Base-by-base conservation (phyloP, 2,797 vertebrate genomes). In the Falco biarmicus region DNA sequence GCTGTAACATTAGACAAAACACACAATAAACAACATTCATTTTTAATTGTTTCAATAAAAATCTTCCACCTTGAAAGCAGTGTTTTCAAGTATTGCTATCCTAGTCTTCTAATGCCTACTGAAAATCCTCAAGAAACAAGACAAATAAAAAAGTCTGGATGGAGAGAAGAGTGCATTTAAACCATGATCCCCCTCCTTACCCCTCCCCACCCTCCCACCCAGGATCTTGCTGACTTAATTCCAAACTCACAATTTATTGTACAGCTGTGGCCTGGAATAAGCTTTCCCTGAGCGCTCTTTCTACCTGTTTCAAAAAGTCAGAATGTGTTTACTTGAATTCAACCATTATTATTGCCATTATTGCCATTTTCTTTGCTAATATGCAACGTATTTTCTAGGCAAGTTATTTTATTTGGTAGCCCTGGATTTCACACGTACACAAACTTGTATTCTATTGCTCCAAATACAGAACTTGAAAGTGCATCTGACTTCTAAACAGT, bases 271-370 rank as follows among this genome's bases (percentile, higher is more conserved):
- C 89, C 53, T 96, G 83, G 78, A 97, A 93, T 43, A 97, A 95
- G 88, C 89, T 94, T 97, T 96, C 97, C 97, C 95, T 98, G 96
- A 97, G 96, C 9, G 18, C 57, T 91, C 94, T 95, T 97, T 92
- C 84, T 85, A 85, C 43, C 83, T 97, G 80, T 87, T 96, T 96
- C 88, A 88, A 96, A 97, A 96, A 97, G 94, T 92, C 94, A 97
- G 97, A 95, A 94, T 1, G 1, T 80, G 78, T 78, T 97, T 87
- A 95, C 75, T 86, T 92, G 43, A 96, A 94, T 75, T 93, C 68
- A 94, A 79, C 51, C 91, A 93, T 71, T 69, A 75, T 95, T 90
- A 96, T 91, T 97, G 95, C 93, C 50, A 88, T 96, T 90, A 96
- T 96, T 97, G 96, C 97, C 53, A 92, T 92, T 97, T 95, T 73